phyloP scores from a whole-genome alignment of 2,888 invertebrate genomes.

The Phyllotreta striolata region DNA sequence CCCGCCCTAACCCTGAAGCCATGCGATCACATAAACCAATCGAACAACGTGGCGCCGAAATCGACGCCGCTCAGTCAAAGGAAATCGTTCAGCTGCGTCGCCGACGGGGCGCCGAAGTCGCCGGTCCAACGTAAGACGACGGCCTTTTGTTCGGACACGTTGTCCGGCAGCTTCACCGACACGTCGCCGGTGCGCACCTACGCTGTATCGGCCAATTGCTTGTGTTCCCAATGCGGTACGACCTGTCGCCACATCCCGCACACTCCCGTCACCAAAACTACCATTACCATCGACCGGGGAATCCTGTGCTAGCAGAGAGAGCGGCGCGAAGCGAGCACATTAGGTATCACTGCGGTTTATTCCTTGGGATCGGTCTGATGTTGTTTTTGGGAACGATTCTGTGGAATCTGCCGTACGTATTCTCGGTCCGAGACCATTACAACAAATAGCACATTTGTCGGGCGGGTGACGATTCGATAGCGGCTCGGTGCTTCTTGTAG shows the following conservation, averaged over 20 bases:
- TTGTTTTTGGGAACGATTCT: too few relatives aligned
- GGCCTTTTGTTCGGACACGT: constrained; percentile 51
- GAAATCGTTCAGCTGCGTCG: constrained; percentile 25
- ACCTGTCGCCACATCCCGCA: constrained; percentile 61
- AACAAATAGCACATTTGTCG: constrained; percentile 25
- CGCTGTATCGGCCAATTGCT: constrained; percentile 57
- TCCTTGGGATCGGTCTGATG: constrained; percentile 10
- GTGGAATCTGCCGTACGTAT: too few relatives aligned
- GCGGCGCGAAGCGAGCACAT: constrained; percentile 12
- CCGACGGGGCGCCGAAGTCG: constrained; percentile 43
- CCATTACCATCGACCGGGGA: constrained; percentile 62
- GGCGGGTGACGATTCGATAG: constrained; percentile 9
- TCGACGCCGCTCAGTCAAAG: constrained; percentile 32
- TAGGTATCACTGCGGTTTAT: constrained; percentile 10
- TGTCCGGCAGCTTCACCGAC: constrained; percentile 53
- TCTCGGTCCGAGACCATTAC: constrained; percentile 11
- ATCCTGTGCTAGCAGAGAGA: constrained; percentile 61
- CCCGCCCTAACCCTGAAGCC: constrained; percentile 49
- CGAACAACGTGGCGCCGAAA: constrained; percentile 26
- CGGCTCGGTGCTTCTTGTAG: neutral
- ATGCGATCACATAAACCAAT: constrained; percentile 45
- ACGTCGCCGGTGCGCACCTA: constrained; percentile 55
- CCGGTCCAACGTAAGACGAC: constrained; percentile 57
- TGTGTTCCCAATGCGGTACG: constrained; percentile 62
- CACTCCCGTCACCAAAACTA: constrained; percentile 59